Evolutionary conservation across 1,140 invertebrate genomes (phyloP), one percentile per base, ranked within the genome.

Genomic region (Diabrotica undecimpunctata): DNA sequence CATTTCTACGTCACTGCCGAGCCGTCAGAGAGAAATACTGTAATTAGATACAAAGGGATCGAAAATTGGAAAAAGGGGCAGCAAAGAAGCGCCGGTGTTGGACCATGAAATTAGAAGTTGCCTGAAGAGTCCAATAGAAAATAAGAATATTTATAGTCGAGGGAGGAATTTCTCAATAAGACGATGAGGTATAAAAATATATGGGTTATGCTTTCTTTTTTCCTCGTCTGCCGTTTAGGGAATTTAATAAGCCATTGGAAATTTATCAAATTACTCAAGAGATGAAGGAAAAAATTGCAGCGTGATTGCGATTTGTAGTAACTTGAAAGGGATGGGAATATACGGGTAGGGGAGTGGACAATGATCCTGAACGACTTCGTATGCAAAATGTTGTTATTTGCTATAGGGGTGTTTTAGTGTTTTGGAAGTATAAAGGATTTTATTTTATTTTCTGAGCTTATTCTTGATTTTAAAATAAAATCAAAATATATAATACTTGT

Each of bases 71-170:
- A 70, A 68, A 67, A 67, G 70, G 69, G 67, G 66, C 61, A 54
- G 63, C 63, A 69, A 68, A 68, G 66, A 66, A 55, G 65, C 68
- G 68, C 66, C 70, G 66, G 72, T 73, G 73, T 73, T 67, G 67
- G 72, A 75, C 70, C 74, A 74, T 75, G 74, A 75, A 75, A 75
- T 75, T 75, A 74, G 72, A 70, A 70, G 56, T 67, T 65, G 59
- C 60, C 69, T 65, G 56, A 66, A 67, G 71, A 70, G 70, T 52
- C 70, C 70, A 65, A 75, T 72, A 68, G 68, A 67, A 75, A 65
- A 64, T 55, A 66, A 64, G 66, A 61, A 38, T 50, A 51, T 53
- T 60, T 54, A 54, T 53, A 39, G 59, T 35, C 12, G 41, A 50
- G 56, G 64, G 56, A 10, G 38, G 51, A 53, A 53, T 61, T 62